Percentiles rank a stretch among this genome's conserved stretches.
phyloP scores from a whole-genome alignment of 2,797 vertebrate species.

The Odontamblyopus rebecca region DNA sequence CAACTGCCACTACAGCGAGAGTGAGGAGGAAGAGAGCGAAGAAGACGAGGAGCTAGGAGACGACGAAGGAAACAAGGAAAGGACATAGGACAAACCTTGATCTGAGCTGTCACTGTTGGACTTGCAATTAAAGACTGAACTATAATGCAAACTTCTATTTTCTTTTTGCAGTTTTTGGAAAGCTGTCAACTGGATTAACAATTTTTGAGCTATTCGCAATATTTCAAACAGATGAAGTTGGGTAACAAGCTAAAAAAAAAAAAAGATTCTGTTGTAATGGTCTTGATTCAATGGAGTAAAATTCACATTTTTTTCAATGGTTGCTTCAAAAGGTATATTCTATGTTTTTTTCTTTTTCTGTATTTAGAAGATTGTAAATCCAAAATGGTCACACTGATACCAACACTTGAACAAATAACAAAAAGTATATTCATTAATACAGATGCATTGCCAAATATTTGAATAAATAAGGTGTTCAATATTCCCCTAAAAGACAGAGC shows the following conservation, averaged over 20 bases:
- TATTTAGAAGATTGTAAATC: too few species aligned
- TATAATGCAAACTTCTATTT: background rate
- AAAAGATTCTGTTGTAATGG: slow-evolving; percentile 20
- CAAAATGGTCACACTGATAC: too few species aligned
- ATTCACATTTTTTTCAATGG: too few species aligned
- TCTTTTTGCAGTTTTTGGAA: background rate
- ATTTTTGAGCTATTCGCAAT: background rate
- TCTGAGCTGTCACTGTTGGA: background rate
- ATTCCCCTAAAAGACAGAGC: too few species aligned
- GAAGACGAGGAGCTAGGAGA: slow-evolving; percentile 21
- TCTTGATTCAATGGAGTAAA: too few species aligned
- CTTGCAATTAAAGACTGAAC: background rate
- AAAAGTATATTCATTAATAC: too few species aligned
- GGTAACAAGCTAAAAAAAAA: background rate
- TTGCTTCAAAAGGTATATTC: too few species aligned
- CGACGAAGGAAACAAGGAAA: slow-evolving; percentile 30
- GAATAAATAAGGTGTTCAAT: too few species aligned
- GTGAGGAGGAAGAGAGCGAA: slow-evolving; percentile 61
- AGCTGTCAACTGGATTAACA: background rate
- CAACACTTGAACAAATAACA: too few species aligned
- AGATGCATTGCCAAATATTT: too few species aligned
- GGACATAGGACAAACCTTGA: slow-evolving; percentile 27
- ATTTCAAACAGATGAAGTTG: background rate
- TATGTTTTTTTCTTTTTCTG: too few species aligned
- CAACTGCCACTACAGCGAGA: slow-evolving; percentile 83